These are phyloP conservation scores for Alfaro cultratus DNA, from an alignment of 2,797 vertebrate species.

Conservation along the genomic window DNA sequence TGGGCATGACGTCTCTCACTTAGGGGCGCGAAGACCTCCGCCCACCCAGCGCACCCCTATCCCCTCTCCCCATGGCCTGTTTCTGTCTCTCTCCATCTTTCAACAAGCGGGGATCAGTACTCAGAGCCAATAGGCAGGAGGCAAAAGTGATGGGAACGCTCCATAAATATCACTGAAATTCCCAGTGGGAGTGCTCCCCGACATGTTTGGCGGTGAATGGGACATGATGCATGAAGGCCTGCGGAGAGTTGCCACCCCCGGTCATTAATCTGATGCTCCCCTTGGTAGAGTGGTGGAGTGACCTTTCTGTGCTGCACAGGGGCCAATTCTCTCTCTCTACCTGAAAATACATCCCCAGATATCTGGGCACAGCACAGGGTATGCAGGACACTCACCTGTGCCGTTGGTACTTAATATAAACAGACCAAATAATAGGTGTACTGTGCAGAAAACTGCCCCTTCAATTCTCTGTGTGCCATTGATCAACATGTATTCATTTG, in stretches of 20 bases:
- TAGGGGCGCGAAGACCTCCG: conserved; percentile 28
- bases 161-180: conserved; percentile 70
- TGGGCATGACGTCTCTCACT: conserved; percentile 27
- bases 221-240: conserved; percentile 73
- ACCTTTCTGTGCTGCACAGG: conserved; percentile 65
- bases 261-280: conserved; percentile 75
- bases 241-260: conserved; percentile 53
- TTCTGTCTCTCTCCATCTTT: conserved; percentile 48
- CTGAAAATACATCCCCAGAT: conserved; percentile 41
- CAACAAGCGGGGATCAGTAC: conserved; percentile 17
- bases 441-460: background rate
- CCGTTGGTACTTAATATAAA: conserved; percentile 21
- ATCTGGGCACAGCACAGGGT: conserved; percentile 33
- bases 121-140: conserved; percentile 41
- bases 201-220: conserved; percentile 67
- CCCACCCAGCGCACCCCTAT: conserved; percentile 25
- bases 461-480: background rate
- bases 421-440: conserved; percentile 7
- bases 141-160: conserved; percentile 64
- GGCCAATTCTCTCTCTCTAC: conserved; percentile 38
- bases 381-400: background rate
- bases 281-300: conserved; percentile 52
- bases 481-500: conserved; percentile 5
- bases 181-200: conserved; percentile 61
- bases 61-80: conserved; percentile 20